Evolutionary conservation across 2,113 vertebrate genomes (phyloP).

Genomic region (Peromyscus polionotus): DNA sequence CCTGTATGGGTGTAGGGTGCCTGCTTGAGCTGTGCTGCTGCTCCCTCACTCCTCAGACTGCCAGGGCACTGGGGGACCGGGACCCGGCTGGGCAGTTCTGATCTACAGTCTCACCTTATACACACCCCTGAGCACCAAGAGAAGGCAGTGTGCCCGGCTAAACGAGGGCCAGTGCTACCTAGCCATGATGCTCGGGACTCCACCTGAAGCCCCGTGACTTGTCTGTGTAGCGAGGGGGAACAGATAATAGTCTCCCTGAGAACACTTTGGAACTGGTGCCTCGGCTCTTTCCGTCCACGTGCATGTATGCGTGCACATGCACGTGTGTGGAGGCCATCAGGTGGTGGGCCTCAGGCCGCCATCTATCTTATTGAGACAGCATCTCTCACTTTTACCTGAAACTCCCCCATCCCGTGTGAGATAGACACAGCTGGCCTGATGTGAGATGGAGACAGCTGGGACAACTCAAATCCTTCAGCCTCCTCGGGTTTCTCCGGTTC

Average conservation of each 20-base stretch:
- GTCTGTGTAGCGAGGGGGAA: not conserved
- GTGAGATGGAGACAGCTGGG: not conserved
- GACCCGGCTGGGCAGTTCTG: not conserved
- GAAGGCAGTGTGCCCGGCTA: not conserved
- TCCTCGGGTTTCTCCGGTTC: not conserved
- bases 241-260: not conserved
- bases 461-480: not conserved
- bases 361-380: not conserved
- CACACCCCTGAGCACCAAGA: rapidly evolving
- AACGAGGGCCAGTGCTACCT: not conserved
- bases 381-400: too few relatives aligned
- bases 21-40: not conserved
- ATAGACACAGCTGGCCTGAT: too few relatives aligned
- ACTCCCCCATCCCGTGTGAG: too few relatives aligned
- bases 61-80: not conserved
- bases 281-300: not conserved
- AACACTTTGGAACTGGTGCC: rapidly evolving
- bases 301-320: too few relatives aligned
- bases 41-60: not conserved
- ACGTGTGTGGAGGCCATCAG: not conserved
- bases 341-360: too few relatives aligned
- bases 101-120: not conserved
- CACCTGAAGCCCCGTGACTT: not conserved
- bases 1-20: not conserved
- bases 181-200: rapidly evolving